Evolutionary conservation across 2,797 vertebrate species (phyloP).

Genomic region (Dipus sagitta): DNA sequence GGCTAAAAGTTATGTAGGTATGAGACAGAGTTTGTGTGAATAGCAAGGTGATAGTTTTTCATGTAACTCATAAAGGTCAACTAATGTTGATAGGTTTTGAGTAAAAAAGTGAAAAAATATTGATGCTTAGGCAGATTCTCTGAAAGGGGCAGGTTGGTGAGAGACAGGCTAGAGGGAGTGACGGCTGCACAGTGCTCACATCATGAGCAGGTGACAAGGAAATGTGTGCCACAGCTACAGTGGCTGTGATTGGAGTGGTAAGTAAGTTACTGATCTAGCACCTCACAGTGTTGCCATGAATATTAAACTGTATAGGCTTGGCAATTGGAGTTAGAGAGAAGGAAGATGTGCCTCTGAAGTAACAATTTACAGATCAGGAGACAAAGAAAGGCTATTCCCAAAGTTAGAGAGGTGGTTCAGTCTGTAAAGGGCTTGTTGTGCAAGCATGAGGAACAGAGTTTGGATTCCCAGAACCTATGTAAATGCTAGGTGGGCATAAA

Average conservation of each 20-base stretch:
- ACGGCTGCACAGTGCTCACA: background rate
- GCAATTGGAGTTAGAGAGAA: background rate
- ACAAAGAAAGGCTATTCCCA: background rate
- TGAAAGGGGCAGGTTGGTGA: background rate
- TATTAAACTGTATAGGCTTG: constrained; percentile 5
- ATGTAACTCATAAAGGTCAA: constrained; percentile 18
- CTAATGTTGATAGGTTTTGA: background rate
- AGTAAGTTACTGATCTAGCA: too few relatives aligned
- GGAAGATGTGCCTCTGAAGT: background rate
- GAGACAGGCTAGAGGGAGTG: background rate
- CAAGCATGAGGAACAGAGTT: too few relatives aligned
- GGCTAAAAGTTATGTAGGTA: background rate
- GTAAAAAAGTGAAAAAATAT: background rate
- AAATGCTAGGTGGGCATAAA: too few relatives aligned
- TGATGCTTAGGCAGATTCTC: background rate
- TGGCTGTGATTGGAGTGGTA: background rate
- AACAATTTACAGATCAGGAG: background rate
- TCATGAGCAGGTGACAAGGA: background rate
- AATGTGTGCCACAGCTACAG: background rate
- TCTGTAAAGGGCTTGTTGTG: too few relatives aligned
- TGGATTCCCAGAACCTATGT: too few relatives aligned
- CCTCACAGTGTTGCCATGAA: too few relatives aligned
- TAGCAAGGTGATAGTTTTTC: background rate
- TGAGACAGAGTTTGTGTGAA: background rate
- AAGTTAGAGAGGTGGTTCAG: background rate